Percentiles rank a stretch among this genome's conserved stretches.
These are phyloP conservation scores for Antigone vipio DNA, from an alignment of 2,113 vertebrate genomes.

Conservation along the genomic window DNA sequence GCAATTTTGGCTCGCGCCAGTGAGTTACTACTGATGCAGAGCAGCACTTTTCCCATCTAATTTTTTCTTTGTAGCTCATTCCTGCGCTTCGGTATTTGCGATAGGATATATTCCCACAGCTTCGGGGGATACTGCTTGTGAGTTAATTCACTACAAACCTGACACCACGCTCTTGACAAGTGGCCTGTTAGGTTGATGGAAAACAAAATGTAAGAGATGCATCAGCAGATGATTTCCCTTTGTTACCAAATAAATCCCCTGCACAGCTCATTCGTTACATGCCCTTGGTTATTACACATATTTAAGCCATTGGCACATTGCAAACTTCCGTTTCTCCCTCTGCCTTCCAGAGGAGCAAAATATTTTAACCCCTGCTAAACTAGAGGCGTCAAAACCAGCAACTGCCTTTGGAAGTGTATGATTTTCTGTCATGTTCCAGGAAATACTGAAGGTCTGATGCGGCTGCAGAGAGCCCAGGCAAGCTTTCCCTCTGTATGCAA, in stretches of 20 bases:
- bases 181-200: background rate
- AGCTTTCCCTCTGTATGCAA: background rate
- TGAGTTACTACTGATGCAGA: background rate
- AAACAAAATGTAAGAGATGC: background rate
- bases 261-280: background rate
- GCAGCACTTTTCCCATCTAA: background rate
- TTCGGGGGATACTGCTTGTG: background rate
- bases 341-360: background rate
- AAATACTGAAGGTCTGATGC: background rate
- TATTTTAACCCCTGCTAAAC: background rate
- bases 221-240: background rate
- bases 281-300: background rate
- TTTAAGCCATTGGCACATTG: background rate
- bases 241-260: background rate
- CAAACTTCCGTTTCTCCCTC: background rate
- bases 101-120: background rate
- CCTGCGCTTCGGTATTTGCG: accelerated
- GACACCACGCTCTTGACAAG: background rate
- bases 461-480: background rate
- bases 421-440: background rate
- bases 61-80: background rate
- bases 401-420: background rate
- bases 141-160: background rate
- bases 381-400: background rate
- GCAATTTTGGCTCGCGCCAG: background rate